Base-by-base conservation (phyloP, 2,113 vertebrate genomes). In the Coturnix japonica region DNA sequence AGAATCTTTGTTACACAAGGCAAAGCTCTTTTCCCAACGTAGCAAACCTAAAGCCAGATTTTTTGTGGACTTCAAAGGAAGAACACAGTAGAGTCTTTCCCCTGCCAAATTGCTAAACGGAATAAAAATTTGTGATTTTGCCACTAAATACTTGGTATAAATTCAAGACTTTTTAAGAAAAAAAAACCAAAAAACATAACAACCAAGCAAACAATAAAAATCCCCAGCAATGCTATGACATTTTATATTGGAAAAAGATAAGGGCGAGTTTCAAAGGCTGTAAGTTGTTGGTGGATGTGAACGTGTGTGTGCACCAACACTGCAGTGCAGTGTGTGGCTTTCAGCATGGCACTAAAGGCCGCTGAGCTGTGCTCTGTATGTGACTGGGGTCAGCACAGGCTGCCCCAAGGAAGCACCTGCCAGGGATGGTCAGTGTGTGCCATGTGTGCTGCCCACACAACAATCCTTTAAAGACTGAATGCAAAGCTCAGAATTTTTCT, bases 41-140 rank as follows among this genome's bases (percentile, higher is more conserved):
- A 97, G 96, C 41, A 30, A 97, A 96, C 89, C 20, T 49, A 93
- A 30, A 74, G 97, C 97, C 98, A 98, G 93, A 89, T 76, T 56
- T 64, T 17, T 90, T 90, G 78, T 22, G 4, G 61, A 87, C 90
- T 96, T 96, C 91, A 95, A 94, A 96, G 89, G 51, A 93, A 91
- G 91, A 96, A 94, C 88, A 88, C 91, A 94, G 95, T 91, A 94
- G 87, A 79, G 81, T 47, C 49, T 47, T 92, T 91, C 80, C 66
- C 83, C 80, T 89, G 92, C 95, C 94, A 95, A 93, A 94, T 69
- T 74, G 66, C 53, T 95, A 91, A 95, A 67, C 85, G 80, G 85
- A 91, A 82, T 86, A 39, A 83, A 84, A 92, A 88, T 11, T 28
- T 85, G 93, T 81, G 82, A 94, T 91, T 93, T 93, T 93, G 85